Evolutionary conservation across 1,140 invertebrate genomes (phyloP), one percentile per base, ranked within the genome.

Genomic region (Pogonomyrmex californicus): DNA sequence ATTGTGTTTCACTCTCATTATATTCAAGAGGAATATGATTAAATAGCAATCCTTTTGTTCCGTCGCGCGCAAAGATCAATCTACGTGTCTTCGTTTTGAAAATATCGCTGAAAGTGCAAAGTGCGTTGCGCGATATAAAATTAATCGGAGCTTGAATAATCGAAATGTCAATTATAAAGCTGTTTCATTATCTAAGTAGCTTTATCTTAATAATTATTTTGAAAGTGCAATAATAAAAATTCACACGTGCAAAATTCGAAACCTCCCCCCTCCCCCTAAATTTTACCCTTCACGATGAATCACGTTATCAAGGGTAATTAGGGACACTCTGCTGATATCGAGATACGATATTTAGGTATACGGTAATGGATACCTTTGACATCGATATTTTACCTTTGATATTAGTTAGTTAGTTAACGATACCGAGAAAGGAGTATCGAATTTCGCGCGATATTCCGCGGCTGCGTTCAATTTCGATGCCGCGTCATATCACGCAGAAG

Each of bases 381-480:
- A 68, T 12, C 62, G 63, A 81, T 81, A 81, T 56, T 81, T 68
- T 38, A 81, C 38, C 17, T 68, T 44, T 9, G 36, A 44, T 36
- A 62, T 62, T 62, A 62, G 60, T 62, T 63, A 77, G 49, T 58
- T 58, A 58, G 51, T 58, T 60, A 82, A 17, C 79, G 30, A 75
- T 62, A 73, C 33, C 30, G 38, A n/a, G 33, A 38, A 47, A 83
- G 41, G n/a, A 51, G 30, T 83, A 75, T 83, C 79, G 41, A 36
- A 75, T 83, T 49, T 75, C 79, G 33, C 7, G 10, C 17, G 65
- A 81, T 81, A 78, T 65, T 71, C 65, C 49, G 30, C 36, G 47
- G 47, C 47, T 68, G 63, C 65, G 49, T 70, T 81, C 65, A 62
- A 71, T 71, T 81, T 81, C 65, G 54, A 56, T 81, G 47, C 9